phyloP scores from a whole-genome alignment of 2,888 invertebrate species.

The Oasisia sp. region DNA sequence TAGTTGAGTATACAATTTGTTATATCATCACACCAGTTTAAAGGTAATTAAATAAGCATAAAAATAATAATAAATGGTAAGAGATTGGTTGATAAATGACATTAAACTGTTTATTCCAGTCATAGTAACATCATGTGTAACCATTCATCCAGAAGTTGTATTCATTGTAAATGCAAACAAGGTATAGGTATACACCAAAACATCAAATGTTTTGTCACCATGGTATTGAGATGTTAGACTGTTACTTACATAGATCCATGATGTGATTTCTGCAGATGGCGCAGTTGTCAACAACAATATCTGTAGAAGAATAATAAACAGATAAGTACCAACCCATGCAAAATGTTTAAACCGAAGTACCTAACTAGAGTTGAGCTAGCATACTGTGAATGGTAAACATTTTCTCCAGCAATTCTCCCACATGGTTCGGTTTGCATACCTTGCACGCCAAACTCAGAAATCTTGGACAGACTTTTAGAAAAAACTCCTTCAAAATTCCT shows the following conservation, averaged over 20 bases:
- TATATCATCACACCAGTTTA: too few relatives aligned
- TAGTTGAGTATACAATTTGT: too few relatives aligned
- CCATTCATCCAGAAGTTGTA: neutral
- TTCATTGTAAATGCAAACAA: neutral
- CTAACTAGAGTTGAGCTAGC: neutral
- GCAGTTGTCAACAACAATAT: constrained; percentile 99
- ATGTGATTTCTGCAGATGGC: constrained; percentile 99
- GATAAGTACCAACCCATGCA: neutral
- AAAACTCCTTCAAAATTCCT: neutral
- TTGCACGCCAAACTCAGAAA: too few relatives aligned
- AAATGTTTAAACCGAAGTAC: neutral
- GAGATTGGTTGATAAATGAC: neutral
- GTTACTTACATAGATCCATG: constrained; percentile 89
- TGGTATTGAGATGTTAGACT: neutral
- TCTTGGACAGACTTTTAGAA: neutral
- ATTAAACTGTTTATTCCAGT: neutral
- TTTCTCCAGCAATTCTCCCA: too few relatives aligned
- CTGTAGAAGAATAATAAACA: constrained; percentile 47
- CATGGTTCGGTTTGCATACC: too few relatives aligned
- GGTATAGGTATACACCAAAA: too few relatives aligned
- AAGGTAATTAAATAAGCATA: too few relatives aligned
- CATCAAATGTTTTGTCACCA: neutral
- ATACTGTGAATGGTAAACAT: neutral
- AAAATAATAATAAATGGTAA: neutral
- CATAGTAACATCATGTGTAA: neutral